Base-by-base conservation (phyloP, 2,888 invertebrate genomes). In the Pseudococcus longispinus region DNA sequence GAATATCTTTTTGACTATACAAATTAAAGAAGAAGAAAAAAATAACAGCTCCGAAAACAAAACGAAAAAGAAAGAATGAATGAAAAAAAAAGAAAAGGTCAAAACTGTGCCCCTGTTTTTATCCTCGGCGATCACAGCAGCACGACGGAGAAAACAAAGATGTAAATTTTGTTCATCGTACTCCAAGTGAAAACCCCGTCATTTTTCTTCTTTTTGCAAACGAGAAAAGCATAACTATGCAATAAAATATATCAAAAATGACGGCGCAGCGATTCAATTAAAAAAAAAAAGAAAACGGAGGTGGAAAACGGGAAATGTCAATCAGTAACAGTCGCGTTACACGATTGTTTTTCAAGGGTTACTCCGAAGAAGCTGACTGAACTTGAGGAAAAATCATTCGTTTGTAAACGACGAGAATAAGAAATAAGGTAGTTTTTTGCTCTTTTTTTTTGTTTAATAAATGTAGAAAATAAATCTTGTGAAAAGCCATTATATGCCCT, bases 391-490 rank as follows among this genome's bases (percentile, higher is more conserved):
- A 51, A 70, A 70, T 70, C 70, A 70, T 23, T 70, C 26, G 70
- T 70, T 70, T 29, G 70, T 70, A 70, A 70, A 70, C 70, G 70
- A 70, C 26, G 70, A 26, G 70, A 70, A 70, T 70, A 70, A 70
- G 26, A 29, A 23, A 70, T 70, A 70, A 70, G 70, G 23, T 29
- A 70, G 70, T 70, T 23, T 70, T 70, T 70, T 70, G 23, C 70
- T 70, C 70, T 51, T 70, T 29, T 70, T 65, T 65, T 51, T 65
- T 29, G 26, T 70, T 70, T 26, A 70, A 70, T 70, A 70, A 70
- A 70, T 70, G 70, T 70, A 70, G 70, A 70, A 70, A 70, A 70
- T 70, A 70, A 70, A 70, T 70, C 70, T 70, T 29, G 26, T 70
- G 70, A 70, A 70, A 70, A 70, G 70, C 70, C 26, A 70, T 70